These are phyloP conservation scores for Margarornis squamiger DNA, from an alignment of 2,797 vertebrate species.

Conservation along the genomic window DNA sequence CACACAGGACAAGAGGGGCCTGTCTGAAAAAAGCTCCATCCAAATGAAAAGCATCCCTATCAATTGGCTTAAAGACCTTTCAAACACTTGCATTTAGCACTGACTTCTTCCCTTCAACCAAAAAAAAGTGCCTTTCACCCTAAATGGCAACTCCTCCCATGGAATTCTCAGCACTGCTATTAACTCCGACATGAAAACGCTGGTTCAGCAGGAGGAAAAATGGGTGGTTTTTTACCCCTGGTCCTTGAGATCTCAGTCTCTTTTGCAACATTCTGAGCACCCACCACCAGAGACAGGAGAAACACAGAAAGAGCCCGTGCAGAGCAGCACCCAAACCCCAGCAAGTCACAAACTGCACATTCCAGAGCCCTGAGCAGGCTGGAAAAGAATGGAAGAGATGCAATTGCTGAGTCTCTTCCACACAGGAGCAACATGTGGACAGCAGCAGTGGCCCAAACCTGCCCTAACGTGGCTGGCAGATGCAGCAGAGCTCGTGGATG, in stretches of 20 bases:
- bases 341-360: not conserved
- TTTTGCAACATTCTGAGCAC: not conserved
- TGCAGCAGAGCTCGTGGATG: not conserved
- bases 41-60: conserved; percentile 9
- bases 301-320: not conserved
- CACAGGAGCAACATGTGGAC: not conserved
- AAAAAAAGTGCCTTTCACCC: not conserved
- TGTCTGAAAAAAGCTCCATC: not conserved
- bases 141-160: not conserved
- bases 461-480: not conserved
- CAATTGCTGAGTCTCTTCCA: not conserved
- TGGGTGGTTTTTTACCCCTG: not conserved
- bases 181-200: not conserved
- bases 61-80: conserved; percentile 5
- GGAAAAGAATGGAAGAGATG: not conserved
- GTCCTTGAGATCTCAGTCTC: not conserved
- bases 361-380: not conserved
- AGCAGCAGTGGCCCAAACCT: not conserved
- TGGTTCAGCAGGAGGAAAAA: not conserved
- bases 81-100: not conserved
- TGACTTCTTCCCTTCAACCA: not conserved
- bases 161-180: not conserved
- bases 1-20: not conserved
- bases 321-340: not conserved
- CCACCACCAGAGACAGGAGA: not conserved